Conservation (phyloP, 1,140 invertebrate genomes). For the Oryzaephilus surinamensis region DNA sequence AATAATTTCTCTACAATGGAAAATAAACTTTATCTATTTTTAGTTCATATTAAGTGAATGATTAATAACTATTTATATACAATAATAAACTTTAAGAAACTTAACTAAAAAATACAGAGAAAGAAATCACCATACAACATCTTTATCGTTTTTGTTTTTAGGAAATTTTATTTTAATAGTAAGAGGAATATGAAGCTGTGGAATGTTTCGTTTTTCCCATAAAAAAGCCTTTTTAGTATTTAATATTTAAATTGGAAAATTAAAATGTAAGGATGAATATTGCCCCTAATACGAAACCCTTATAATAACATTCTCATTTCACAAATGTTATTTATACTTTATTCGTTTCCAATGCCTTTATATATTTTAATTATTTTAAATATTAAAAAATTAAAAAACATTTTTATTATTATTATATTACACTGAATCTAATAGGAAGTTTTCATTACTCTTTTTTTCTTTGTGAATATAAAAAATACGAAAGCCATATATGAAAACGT, state of each 20-base stretch:
- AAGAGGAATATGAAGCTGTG: conserved; percentile 13
- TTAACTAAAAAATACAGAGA: conserved; percentile 6
- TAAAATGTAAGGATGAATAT: conserved; percentile 21
- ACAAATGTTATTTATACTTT: conserved; percentile 1
- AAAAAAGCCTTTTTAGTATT: conserved; percentile 8
- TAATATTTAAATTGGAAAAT: neutral
- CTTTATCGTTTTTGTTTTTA: too few relatives aligned
- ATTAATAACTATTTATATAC: conserved; percentile 15
- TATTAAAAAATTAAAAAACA: conserved; percentile 11
- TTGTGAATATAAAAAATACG: conserved; percentile 17
- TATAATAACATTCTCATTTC: too few relatives aligned
- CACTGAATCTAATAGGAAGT: conserved; percentile 12
- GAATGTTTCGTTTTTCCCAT: conserved; percentile 14
- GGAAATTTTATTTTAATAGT: too few relatives aligned
- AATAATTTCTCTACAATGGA: too few relatives aligned
- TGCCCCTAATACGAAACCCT: conserved; percentile 27
- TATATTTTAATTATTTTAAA: too few relatives aligned
- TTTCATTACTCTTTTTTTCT: conserved; percentile 6
- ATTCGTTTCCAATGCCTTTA: too few relatives aligned
- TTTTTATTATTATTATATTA: conserved; percentile 10
- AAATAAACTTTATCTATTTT: too few relatives aligned
- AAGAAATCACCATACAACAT: neutral
- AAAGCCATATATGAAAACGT: conserved; percentile 18
- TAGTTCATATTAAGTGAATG: too few relatives aligned
- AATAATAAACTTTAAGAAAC: conserved; percentile 20